Conservation (phyloP, 2,797 vertebrate species). For the Hemibagrus guttatus region DNA sequence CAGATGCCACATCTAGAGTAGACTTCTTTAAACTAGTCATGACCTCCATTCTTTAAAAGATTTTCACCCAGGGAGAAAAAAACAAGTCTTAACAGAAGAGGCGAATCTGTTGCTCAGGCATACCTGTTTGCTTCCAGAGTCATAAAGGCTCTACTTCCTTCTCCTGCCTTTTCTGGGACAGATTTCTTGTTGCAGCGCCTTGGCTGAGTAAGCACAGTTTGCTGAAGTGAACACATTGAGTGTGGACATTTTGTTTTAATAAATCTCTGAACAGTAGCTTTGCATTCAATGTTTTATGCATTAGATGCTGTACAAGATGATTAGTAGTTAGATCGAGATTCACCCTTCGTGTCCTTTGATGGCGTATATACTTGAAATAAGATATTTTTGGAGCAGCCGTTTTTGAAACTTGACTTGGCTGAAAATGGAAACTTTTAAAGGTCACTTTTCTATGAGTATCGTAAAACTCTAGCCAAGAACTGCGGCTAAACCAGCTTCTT, state of each 20-base stretch:
- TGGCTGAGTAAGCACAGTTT: neutral
- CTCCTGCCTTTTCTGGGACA: neutral
- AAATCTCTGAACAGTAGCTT: neutral
- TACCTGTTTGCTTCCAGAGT: neutral
- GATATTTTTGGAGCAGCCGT: neutral
- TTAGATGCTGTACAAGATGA: neutral
- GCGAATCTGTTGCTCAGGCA: conserved; percentile 43
- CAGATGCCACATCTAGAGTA: neutral
- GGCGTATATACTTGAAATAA: neutral
- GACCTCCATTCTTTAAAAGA: neutral
- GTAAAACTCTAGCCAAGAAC: neutral
- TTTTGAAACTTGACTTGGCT: neutral
- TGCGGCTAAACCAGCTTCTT: too few species aligned
- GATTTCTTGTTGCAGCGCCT: neutral
- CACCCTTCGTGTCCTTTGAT: neutral
- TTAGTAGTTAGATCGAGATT: neutral
- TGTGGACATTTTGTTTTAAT: neutral
- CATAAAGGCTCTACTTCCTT: neutral
- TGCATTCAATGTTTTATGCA: conserved; percentile 5
- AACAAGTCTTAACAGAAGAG: conserved; percentile 22
- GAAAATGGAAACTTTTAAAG: neutral
- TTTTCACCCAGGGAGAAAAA: conserved; percentile 5
- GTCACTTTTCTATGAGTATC: neutral
- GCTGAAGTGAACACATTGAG: neutral
- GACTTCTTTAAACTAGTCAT: conserved; percentile 38